Percentiles rank a stretch among this genome's conserved stretches.
Evolutionary conservation across 2,113 vertebrate genomes (phyloP).

Genomic region (Blennius ocellaris): DNA sequence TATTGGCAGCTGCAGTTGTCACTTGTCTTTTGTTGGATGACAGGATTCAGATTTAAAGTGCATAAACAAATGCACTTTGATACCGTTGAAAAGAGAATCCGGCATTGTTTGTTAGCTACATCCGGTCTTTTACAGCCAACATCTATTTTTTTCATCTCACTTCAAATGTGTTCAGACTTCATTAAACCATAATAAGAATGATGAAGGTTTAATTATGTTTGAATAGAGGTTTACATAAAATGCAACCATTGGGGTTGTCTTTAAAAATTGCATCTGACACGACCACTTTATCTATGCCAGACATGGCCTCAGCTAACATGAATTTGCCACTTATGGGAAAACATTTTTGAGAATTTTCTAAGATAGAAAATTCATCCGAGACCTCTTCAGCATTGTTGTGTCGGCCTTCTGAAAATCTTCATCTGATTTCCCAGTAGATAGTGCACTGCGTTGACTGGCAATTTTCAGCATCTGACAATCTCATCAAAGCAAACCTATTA

Average conservation of each 20-base stretch:
- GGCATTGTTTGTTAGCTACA: background rate
- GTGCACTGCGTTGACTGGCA: slow-evolving; percentile 59
- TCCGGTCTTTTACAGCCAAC: slow-evolving; percentile 1
- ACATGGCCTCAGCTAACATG: slow-evolving; percentile 38
- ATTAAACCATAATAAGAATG: slow-evolving; percentile 3
- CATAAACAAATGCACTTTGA: background rate
- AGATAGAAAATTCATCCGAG: slow-evolving; percentile 70
- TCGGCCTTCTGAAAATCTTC: slow-evolving; percentile 63
- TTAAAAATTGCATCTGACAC: slow-evolving; percentile 12
- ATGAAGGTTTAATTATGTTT: slow-evolving; percentile 34
- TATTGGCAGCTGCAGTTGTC: slow-evolving; percentile 48
- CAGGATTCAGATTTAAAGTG: slow-evolving; percentile 22
- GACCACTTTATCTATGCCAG: slow-evolving; percentile 35
- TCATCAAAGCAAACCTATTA: slow-evolving; percentile 76
- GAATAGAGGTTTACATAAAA: slow-evolving; percentile 21
- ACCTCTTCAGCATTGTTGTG: slow-evolving; percentile 69
- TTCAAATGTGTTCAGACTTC: slow-evolving; percentile 15
- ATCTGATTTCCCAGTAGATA: slow-evolving; percentile 77
- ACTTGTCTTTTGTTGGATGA: slow-evolving; percentile 22
- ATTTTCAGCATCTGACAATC: slow-evolving; percentile 71
- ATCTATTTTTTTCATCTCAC: background rate
- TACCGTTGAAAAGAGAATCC: too few species aligned
- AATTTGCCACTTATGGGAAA: slow-evolving; percentile 50
- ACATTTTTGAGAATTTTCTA: slow-evolving; percentile 54
- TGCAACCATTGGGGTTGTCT: slow-evolving; percentile 22